phyloP scores from a whole-genome alignment of 2,797 vertebrate genomes.

The Hypotaenidia okinawae region DNA sequence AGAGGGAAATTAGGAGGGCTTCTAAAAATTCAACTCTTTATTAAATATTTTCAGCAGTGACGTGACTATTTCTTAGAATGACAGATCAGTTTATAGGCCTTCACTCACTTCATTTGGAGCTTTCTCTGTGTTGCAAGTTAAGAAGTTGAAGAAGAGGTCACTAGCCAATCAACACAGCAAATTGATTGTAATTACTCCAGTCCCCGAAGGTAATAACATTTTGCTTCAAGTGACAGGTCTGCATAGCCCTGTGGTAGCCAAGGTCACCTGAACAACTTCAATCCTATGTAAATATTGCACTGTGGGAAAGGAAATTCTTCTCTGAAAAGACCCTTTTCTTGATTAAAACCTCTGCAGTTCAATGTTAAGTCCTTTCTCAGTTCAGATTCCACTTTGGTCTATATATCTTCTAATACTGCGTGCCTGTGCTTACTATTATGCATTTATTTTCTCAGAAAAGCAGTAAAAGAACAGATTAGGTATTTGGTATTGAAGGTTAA shows the following conservation, averaged over 20 bases:
- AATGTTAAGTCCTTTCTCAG: neutral
- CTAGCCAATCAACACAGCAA: conserved; percentile 11
- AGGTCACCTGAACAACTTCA: neutral
- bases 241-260: neutral
- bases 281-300: neutral
- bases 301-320: neutral
- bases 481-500: neutral
- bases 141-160: conserved; percentile 6
- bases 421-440: neutral
- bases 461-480: neutral
- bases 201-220: conserved; percentile 25
- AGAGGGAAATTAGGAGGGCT: neutral
- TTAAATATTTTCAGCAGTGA: neutral
- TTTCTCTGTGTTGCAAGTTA: neutral
- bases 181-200: conserved; percentile 27
- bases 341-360: neutral
- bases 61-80: neutral
- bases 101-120: neutral
- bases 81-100: neutral
- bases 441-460: neutral
- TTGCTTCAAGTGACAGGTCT: conserved; percentile 8
- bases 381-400: neutral
- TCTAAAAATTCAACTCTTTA: neutral
- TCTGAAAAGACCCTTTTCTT: neutral
- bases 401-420: neutral